Percentiles rank a stretch among this genome's conserved stretches.
phyloP scores from a whole-genome alignment of 2,113 vertebrate genomes.

The Heptranchias perlo region DNA sequence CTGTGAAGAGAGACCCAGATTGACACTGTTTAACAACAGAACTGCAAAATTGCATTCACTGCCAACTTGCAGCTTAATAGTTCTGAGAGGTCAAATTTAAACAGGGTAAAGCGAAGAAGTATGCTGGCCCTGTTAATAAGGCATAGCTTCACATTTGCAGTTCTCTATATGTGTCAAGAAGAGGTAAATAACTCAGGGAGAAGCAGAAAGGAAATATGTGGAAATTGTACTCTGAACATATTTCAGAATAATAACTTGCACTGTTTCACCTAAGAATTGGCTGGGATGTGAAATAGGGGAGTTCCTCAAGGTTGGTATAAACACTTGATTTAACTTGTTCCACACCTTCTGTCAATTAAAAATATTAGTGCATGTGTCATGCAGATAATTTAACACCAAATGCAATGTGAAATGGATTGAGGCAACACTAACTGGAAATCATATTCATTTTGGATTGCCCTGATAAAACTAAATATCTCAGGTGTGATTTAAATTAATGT shows the following conservation, averaged over 20 bases:
- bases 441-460: no score
- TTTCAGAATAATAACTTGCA: background rate
- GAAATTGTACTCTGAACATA: background rate
- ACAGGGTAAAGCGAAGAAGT: background rate
- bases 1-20: background rate
- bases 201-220: no score
- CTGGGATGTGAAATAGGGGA: background rate
- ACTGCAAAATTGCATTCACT: background rate
- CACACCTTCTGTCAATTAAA: no score
- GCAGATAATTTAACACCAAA: no score
- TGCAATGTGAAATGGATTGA: no score
- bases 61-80: background rate
- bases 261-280: background rate
- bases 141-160: background rate
- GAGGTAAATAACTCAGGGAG: background rate
- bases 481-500: no score
- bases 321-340: no score
- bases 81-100: background rate
- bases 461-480: no score
- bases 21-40: background rate
- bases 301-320: no score
- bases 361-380: no score
- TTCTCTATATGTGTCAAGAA: background rate
- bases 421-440: no score
- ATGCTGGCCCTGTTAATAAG: background rate